A percentile compares a stretch with the other conserved stretches of the same genome.
Conservation (phyloP, 2,888 invertebrate species). For the Hirtodrosophila alboralis region DNA sequence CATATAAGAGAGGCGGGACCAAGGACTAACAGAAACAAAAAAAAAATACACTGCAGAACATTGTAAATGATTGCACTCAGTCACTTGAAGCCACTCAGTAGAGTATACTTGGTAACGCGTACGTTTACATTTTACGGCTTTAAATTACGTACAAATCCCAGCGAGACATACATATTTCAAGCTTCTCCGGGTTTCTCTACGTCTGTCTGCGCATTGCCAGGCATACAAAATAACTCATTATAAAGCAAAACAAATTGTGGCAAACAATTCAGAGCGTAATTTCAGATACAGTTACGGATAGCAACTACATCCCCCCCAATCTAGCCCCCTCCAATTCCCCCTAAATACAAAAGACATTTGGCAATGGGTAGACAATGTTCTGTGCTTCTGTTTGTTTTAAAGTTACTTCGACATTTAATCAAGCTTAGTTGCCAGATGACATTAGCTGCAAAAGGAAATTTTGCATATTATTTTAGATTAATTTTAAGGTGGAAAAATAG, state of each 20-base stretch:
- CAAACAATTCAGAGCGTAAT: constrained; percentile 68
- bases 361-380: constrained; percentile 27
- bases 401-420: constrained; percentile 61
- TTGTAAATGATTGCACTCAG: constrained; percentile 20
- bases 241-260: constrained; percentile 73
- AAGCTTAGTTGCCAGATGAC: constrained; percentile 38
- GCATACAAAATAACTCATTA: constrained; percentile 71
- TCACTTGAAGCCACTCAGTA: constrained; percentile 8
- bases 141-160: constrained; percentile 34
- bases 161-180: constrained; percentile 34
- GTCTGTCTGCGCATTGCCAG: constrained; percentile 16
- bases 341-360: constrained; percentile 8
- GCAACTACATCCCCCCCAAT: background rate
- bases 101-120: background rate
- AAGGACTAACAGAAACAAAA: constrained; percentile 4
- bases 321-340: too few relatives aligned
- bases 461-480: background rate
- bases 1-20: constrained; percentile 9
- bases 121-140: constrained; percentile 17
- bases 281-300: constrained; percentile 46
- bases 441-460: constrained; percentile 13
- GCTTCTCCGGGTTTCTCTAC: constrained; percentile 1
- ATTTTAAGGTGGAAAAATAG: too few relatives aligned
- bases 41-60: constrained; percentile 2
- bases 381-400: constrained; percentile 63